A percentile compares a stretch with the other conserved stretches of the same genome.
These are phyloP conservation scores for Contarinia nasturtii DNA, from an alignment of 1,140 invertebrate genomes.

Conservation along the genomic window DNA sequence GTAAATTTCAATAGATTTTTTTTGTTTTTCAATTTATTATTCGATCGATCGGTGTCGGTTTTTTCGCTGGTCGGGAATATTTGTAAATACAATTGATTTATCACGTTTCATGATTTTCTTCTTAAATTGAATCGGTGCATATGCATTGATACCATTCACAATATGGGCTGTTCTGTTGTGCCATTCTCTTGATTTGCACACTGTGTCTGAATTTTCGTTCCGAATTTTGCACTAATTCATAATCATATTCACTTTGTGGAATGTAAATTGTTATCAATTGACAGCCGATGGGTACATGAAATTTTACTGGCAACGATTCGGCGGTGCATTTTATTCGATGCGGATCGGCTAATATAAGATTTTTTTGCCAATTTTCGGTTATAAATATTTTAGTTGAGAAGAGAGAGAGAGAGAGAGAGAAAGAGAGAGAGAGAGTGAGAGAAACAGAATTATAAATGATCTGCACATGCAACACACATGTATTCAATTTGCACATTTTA, in stretches of 20 bases:
- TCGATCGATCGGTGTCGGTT: too few relatives aligned
- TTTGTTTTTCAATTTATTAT: not conserved
- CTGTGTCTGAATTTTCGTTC: conserved; percentile 4
- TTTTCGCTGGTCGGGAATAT: conserved; percentile 39
- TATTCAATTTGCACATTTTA: too few relatives aligned
- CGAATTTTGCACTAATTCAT: conserved; percentile 21
- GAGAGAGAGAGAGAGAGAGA: too few relatives aligned
- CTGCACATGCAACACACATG: too few relatives aligned
- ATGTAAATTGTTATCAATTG: conserved; percentile 61
- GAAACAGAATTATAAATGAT: too few relatives aligned
- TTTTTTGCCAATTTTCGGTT: conserved; percentile 53
- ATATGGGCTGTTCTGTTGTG: conserved; percentile 8
- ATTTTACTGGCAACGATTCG: conserved; percentile 38
- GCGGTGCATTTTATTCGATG: conserved; percentile 60
- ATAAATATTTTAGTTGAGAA: too few relatives aligned
- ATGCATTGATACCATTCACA: conserved; percentile 13
- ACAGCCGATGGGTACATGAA: conserved; percentile 53
- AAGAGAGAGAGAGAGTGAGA: too few relatives aligned
- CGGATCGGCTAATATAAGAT: conserved; percentile 58
- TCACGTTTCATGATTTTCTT: conserved; percentile 45
- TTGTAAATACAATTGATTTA: conserved; percentile 53
- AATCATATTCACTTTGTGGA: conserved; percentile 36
- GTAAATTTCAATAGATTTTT: not conserved
- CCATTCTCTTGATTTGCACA: too few relatives aligned
- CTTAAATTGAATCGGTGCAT: conserved; percentile 13